A percentile compares a stretch with the other conserved stretches of the same genome.
phyloP scores from a whole-genome alignment of 2,888 invertebrate genomes.

The Eurytoma adleriae region DNA sequence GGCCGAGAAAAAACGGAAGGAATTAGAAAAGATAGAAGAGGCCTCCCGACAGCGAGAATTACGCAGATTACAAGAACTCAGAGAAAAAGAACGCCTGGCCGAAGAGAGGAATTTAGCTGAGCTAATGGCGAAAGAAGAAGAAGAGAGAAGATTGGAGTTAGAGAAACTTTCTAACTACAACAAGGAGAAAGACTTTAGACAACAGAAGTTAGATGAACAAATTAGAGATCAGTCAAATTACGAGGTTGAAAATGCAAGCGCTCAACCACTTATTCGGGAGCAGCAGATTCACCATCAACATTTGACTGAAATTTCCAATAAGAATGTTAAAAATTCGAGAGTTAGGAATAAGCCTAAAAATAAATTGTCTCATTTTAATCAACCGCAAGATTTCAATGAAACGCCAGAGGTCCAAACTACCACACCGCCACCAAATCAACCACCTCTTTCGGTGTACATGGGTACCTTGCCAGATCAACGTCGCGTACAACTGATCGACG shows the following conservation, averaged over 20 bases:
- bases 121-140: slow-evolving; percentile 66
- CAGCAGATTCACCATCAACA: slow-evolving; percentile 67
- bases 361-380: slow-evolving; percentile 55
- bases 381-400: slow-evolving; percentile 42
- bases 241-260: slow-evolving; percentile 56
- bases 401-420: slow-evolving; percentile 27
- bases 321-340: slow-evolving; percentile 58
- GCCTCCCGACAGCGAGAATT: slow-evolving; percentile 68
- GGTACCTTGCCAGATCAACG: slow-evolving; percentile 74
- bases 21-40: slow-evolving; percentile 69
- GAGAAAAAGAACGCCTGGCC: slow-evolving; percentile 67
- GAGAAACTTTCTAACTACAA: slow-evolving; percentile 63
- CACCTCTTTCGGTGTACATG: slow-evolving; percentile 89
- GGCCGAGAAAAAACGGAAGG: slow-evolving; percentile 68
- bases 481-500: slow-evolving; percentile 79
- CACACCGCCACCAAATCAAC: slow-evolving; percentile 83
- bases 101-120: slow-evolving; percentile 64
- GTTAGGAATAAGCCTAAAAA: slow-evolving; percentile 60
- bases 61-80: slow-evolving; percentile 66
- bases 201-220: slow-evolving; percentile 60
- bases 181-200: slow-evolving; percentile 65
- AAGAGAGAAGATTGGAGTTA: slow-evolving; percentile 62
- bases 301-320: slow-evolving; percentile 61
- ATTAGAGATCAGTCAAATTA: slow-evolving; percentile 53
- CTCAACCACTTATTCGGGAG: slow-evolving; percentile 64